A percentile compares a stretch with the other conserved stretches of the same genome.
phyloP scores from a whole-genome alignment of 2,113 vertebrate genomes.

The Phaethornis superciliosus region DNA sequence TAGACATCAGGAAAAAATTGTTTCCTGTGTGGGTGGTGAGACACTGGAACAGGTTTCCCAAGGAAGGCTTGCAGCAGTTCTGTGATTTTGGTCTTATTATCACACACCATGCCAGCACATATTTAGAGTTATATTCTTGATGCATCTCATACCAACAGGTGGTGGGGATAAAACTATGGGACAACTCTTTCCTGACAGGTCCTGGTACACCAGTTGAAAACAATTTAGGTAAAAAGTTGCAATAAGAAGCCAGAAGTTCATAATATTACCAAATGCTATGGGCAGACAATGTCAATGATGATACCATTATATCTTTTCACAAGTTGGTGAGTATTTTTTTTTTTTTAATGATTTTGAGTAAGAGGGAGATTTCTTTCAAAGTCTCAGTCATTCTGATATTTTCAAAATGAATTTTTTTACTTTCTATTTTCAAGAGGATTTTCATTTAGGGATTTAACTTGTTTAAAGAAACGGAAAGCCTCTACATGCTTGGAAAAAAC shows the following conservation, averaged over 20 bases:
- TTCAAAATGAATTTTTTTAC: background rate
- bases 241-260: background rate
- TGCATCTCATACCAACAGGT: background rate
- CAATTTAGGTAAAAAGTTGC: background rate
- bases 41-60: too few relatives aligned
- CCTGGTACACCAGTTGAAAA: background rate
- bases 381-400: background rate
- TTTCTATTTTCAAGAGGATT: background rate
- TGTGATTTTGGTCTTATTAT: background rate
- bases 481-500: background rate
- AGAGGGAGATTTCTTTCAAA: background rate
- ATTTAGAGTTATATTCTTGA: background rate
- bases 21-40: too few relatives aligned
- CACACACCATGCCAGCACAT: fast-evolving
- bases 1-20: too few relatives aligned
- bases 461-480: background rate
- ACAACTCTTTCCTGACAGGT: background rate
- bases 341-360: background rate
- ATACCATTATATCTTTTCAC: background rate
- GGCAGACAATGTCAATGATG: background rate
- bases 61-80: background rate
- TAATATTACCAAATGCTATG: background rate
- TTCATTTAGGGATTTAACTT: background rate
- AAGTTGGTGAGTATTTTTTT: background rate
- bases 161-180: background rate